phyloP scores from a whole-genome alignment of 2,888 invertebrate genomes.

The Cephus sareptanus region DNA sequence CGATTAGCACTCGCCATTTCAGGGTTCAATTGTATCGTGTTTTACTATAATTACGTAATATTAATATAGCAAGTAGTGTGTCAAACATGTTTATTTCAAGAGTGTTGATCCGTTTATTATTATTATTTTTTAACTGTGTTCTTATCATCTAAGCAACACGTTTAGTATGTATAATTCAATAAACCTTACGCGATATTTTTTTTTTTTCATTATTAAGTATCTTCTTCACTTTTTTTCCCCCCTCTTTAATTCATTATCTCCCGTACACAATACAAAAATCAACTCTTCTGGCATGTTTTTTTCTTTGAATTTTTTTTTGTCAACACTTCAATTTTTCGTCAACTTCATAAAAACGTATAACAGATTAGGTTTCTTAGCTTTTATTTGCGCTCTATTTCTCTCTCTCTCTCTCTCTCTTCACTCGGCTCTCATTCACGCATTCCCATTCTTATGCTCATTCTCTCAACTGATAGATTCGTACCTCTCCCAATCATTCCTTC shows the following conservation, averaged over 20 bases:
- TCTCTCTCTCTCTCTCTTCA: background rate
- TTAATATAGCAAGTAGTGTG: background rate
- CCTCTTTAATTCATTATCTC: constrained; percentile 9
- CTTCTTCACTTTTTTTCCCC: constrained; percentile 6
- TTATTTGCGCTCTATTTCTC: constrained; percentile 19
- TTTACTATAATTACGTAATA: background rate
- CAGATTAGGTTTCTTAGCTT: constrained; percentile 24
- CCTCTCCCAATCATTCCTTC: background rate
- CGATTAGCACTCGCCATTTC: background rate
- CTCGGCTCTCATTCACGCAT: background rate
- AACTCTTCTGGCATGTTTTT: constrained; percentile 33
- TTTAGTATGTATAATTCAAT: constrained; percentile 17
- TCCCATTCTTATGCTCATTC: background rate
- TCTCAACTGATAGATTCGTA: background rate
- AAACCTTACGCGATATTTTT: constrained; percentile 23
- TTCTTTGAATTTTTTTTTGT: constrained; percentile 21
- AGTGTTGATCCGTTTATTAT: background rate
- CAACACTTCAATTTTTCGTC: constrained; percentile 10
- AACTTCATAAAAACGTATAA: constrained; percentile 34
- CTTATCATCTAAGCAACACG: constrained; percentile 24
- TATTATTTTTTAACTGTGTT: background rate
- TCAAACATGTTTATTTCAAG: background rate
- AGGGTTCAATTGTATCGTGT: background rate
- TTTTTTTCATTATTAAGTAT: constrained; percentile 4
- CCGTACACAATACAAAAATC: constrained; percentile 35